These are phyloP conservation scores for Grapholita molesta DNA, from an alignment of 1,140 invertebrate genomes.

Conservation along the genomic window DNA sequence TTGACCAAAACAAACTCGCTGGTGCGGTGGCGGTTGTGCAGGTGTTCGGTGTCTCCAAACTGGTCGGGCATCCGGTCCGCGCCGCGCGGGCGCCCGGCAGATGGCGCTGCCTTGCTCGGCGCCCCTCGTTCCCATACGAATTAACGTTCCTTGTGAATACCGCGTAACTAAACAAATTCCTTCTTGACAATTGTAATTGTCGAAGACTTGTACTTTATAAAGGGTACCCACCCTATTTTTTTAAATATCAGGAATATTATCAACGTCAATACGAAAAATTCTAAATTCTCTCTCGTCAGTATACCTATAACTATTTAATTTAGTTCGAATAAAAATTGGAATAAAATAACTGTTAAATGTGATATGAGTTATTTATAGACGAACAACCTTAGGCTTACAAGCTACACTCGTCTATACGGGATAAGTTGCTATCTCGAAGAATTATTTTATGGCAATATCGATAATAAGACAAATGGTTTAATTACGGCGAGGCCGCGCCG, in stretches of 20 bases:
- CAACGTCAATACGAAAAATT: too few relatives aligned
- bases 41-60: slow-evolving; percentile 70
- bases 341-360: too few relatives aligned
- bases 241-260: too few relatives aligned
- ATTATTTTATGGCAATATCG: slow-evolving; percentile 35
- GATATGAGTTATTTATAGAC: not conserved
- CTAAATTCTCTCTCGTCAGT: too few relatives aligned
- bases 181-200: not conserved
- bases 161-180: not conserved
- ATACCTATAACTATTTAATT: too few relatives aligned
- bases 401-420: too few relatives aligned
- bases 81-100: slow-evolving; percentile 47
- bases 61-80: slow-evolving; percentile 68
- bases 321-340: too few relatives aligned
- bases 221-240: too few relatives aligned
- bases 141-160: slow-evolving; percentile 7
- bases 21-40: slow-evolving; percentile 43
- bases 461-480: slow-evolving; percentile 53
- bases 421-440: slow-evolving; percentile 12
- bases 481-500: slow-evolving; percentile 44
- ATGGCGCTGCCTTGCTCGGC: slow-evolving; percentile 48
- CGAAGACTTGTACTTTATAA: not conserved
- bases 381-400: not conserved
- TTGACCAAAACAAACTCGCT: slow-evolving; percentile 32
- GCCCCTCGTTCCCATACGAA: slow-evolving; percentile 8